Percentiles rank a stretch among this genome's conserved stretches.
phyloP scores from a whole-genome alignment of 2,113 vertebrate genomes.

The Microtus pennsylvanicus region DNA sequence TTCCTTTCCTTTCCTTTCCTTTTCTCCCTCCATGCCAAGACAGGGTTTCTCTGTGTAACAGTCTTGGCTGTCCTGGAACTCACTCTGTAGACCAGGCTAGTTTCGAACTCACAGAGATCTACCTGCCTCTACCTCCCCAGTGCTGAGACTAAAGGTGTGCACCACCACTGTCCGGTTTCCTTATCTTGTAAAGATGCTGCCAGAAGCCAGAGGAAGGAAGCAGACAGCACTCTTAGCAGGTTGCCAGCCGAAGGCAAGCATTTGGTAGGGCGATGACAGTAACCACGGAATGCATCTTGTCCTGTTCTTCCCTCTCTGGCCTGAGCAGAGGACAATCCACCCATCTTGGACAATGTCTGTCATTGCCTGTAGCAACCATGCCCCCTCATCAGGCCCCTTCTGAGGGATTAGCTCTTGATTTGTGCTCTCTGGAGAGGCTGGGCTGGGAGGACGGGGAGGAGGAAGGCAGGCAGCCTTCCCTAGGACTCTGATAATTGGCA shows the following conservation, averaged over 20 bases:
- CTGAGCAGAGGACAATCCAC: background rate
- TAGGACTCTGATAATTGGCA: conserved; percentile 84
- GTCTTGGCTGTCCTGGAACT: too few relatives aligned
- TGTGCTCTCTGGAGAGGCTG: background rate
- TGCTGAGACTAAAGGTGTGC: too few relatives aligned
- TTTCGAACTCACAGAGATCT: too few relatives aligned
- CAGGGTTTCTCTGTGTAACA: too few relatives aligned
- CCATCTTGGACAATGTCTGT: background rate
- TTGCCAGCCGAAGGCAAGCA: background rate
- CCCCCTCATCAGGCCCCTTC: background rate
- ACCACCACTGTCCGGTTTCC: background rate
- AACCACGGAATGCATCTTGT: too few relatives aligned
- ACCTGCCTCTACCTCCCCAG: too few relatives aligned
- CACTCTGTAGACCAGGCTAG: too few relatives aligned
- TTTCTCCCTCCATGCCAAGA: too few relatives aligned
- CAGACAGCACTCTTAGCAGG: background rate
- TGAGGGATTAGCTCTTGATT: background rate
- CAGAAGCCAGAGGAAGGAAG: background rate
- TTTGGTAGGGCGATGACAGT: too few relatives aligned
- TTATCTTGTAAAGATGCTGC: background rate
- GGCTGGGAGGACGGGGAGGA: background rate
- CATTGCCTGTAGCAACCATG: too few relatives aligned
- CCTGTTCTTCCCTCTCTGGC: too few relatives aligned
- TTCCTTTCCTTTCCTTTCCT: too few relatives aligned
- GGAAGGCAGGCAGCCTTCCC: conserved; percentile 66